Conservation (phyloP, 2,113 vertebrate species). For the Pungitius pungitius region DNA sequence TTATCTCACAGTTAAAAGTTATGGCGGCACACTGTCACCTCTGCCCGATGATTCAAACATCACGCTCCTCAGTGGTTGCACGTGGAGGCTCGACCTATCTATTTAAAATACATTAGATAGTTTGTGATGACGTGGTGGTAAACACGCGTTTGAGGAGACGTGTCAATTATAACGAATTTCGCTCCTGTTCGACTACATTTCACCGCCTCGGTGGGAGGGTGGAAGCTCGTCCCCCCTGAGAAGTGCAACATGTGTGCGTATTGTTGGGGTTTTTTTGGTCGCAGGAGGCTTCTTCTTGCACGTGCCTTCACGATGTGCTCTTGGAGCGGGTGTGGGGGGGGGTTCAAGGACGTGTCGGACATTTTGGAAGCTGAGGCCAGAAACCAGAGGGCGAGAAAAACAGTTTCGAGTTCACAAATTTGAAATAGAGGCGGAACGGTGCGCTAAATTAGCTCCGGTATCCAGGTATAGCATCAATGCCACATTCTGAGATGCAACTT, state of each 20-base stretch:
- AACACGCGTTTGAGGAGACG: conserved; percentile 20
- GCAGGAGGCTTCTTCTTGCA: conserved; percentile 62
- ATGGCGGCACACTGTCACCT: too few relatives aligned
- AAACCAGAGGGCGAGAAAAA: conserved; percentile 31
- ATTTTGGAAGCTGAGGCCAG: conserved; percentile 33
- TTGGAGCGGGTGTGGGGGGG: background rate
- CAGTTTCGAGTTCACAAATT: background rate
- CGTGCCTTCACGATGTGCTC: conserved; percentile 71
- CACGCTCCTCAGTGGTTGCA: too few relatives aligned
- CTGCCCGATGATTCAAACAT: too few relatives aligned
- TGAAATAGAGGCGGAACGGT: conserved; percentile 35
- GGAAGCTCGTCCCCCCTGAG: conserved; percentile 27
- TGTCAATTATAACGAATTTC: conserved; percentile 17
- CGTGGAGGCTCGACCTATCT: conserved; percentile 39
- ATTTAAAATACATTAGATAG: conserved; percentile 37
- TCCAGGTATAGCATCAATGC: conserved; percentile 1
- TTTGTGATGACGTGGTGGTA: conserved; percentile 36
- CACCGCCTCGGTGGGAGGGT: conserved; percentile 1
- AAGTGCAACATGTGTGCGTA: conserved; percentile 41
- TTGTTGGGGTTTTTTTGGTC: conserved; percentile 28
- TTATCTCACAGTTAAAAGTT: too few relatives aligned
- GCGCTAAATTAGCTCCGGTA: background rate
- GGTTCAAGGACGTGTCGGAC: conserved; percentile 35
- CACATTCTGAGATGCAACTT: conserved; percentile 32
- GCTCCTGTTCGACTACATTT: conserved; percentile 36